Conservation (phyloP, 2,113 vertebrate genomes). For the Daboia siamensis region DNA sequence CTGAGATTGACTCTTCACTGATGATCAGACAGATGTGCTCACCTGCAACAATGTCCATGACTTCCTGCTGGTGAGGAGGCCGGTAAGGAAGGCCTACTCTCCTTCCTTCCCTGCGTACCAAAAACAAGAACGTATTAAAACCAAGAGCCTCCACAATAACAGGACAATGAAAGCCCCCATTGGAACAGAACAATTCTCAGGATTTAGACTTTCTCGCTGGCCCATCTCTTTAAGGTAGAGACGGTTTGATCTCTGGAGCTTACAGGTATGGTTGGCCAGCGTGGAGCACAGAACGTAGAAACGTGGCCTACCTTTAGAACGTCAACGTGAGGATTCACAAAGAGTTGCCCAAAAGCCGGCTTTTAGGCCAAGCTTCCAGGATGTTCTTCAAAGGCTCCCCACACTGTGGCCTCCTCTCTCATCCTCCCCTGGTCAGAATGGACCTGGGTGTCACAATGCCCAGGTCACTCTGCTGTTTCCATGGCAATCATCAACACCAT, state of each 20-base stretch:
- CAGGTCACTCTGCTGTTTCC: constrained; percentile 47
- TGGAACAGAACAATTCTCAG: neutral
- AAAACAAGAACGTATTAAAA: neutral
- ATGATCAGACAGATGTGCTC: neutral
- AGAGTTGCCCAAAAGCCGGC: constrained; percentile 27
- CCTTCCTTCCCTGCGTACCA: neutral
- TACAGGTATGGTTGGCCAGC: neutral
- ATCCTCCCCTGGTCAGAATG: constrained; percentile 45
- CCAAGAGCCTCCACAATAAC: neutral
- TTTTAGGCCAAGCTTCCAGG: constrained; percentile 11
- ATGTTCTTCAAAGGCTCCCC: constrained; percentile 43
- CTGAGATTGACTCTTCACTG: neutral
- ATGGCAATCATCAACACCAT: constrained; percentile 36
- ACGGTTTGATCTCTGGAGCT: neutral
- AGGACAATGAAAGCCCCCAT: neutral
- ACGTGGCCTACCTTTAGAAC: constrained; percentile 45
- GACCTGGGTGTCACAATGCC: constrained; percentile 61
- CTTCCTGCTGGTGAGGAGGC: neutral
- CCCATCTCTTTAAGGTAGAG: neutral
- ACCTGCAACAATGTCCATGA: neutral
- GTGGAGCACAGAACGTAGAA: neutral
- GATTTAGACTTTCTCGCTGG: neutral
- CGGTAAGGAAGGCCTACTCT: neutral
- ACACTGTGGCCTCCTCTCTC: constrained; percentile 53
- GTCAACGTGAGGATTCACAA: constrained; percentile 21